Evolutionary conservation across 2,888 invertebrate species (phyloP).

Genomic region (Pelosia muscerda): DNA sequence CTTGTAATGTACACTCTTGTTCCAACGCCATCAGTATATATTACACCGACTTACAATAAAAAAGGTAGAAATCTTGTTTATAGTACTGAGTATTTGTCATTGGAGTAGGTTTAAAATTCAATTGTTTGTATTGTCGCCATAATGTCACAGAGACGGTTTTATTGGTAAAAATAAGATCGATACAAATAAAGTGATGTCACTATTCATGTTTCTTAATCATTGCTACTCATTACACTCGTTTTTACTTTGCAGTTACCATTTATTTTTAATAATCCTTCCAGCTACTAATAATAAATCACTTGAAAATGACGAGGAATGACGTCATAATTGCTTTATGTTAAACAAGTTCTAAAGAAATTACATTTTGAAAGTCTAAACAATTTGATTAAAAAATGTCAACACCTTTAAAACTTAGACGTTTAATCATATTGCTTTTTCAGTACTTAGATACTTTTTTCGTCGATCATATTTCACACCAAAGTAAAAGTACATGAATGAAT

Average conservation of each 20-base stretch:
- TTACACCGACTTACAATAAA: constrained; percentile 13
- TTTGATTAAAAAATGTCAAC: background rate
- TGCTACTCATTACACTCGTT: too few relatives aligned
- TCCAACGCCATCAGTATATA: constrained; percentile 16
- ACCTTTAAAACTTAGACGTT: background rate
- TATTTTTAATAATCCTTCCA: background rate
- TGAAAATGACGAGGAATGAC: background rate
- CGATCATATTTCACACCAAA: constrained; percentile 2
- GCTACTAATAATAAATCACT: background rate
- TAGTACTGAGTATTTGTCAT: constrained; percentile 5
- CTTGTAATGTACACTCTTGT: constrained; percentile 22
- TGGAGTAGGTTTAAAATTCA: background rate
- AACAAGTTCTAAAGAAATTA: background rate
- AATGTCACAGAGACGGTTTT: background rate
- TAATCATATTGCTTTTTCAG: background rate
- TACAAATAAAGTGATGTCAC: background rate
- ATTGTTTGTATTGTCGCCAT: background rate
- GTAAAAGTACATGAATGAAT: background rate
- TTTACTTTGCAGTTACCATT: too few relatives aligned
- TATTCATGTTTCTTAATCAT: background rate
- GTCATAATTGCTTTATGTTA: background rate
- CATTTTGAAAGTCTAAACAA: background rate
- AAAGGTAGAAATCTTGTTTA: background rate
- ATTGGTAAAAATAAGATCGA: background rate
- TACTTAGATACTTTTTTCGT: background rate